These are phyloP conservation scores for Lamprotornis superbus DNA, from an alignment of 2,113 vertebrate species.

Conservation along the genomic window DNA sequence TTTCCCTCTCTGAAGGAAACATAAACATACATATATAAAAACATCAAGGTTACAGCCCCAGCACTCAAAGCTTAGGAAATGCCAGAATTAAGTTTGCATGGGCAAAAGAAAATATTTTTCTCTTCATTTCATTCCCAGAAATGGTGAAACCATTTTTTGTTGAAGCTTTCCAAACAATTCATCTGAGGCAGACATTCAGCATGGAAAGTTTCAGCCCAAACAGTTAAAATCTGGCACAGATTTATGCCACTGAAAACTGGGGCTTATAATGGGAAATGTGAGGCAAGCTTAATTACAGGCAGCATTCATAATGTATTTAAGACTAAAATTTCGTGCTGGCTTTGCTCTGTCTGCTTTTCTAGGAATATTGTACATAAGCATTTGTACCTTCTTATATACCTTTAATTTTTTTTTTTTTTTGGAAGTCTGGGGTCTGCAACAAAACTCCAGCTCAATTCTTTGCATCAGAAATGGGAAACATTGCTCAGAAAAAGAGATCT, in stretches of 20 bases:
- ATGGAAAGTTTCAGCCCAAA: constrained; percentile 65
- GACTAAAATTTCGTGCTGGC: constrained; percentile 24
- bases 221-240: constrained; percentile 56
- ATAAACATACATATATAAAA: constrained; percentile 21
- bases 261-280: constrained; percentile 57
- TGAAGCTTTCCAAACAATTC: constrained; percentile 63
- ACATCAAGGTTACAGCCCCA: neutral
- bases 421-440: neutral
- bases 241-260: constrained; percentile 10
- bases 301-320: neutral
- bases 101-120: constrained; percentile 62
- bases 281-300: constrained; percentile 45
- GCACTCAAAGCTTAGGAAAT: constrained; percentile 30
- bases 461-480: neutral
- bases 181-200: constrained; percentile 52
- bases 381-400: neutral
- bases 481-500: neutral
- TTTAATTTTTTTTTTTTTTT: neutral
- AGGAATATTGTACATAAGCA: constrained; percentile 18
- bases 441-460: neutral
- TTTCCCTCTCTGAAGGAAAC: constrained; percentile 9
- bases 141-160: constrained; percentile 58
- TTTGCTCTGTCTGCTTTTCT: constrained; percentile 24
- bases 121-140: constrained; percentile 66
- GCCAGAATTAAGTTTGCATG: constrained; percentile 59